Evolutionary conservation across 2,888 invertebrate species (phyloP), one percentile per base, ranked within the genome.

Genomic region (Ligdia adustata): DNA sequence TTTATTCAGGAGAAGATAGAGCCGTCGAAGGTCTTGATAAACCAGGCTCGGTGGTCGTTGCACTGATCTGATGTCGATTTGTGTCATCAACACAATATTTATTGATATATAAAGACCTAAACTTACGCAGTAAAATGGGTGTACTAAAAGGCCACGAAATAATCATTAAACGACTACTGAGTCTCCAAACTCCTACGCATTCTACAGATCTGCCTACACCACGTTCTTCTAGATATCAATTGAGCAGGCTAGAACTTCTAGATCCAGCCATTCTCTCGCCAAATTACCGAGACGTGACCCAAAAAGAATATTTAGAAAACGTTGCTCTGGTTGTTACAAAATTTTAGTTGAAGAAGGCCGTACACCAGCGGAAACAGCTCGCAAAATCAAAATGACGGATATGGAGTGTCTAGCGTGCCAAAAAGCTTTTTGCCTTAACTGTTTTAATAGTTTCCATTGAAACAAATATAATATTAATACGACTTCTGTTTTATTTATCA

Each of bases 1-100:
- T 55, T 43, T 49, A 52, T 46, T 37, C 44, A 33, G 55, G 43
- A 9, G 37, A 46, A 33, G 43, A 49, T 35, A 31, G 27, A 41
- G 24, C 26, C 15, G 31, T 28, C 9, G 18, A 38, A 20, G 42
- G 31, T 31, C 35, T 46, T 12, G 42, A 46, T 38, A 49, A 53
- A 39, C 46, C 53, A 27, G 53, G 49, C 11, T 43, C 43, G 15
- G 37, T 49, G 26, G 53, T 49, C 9, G 31, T 46, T 14, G 5
- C 28, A 32, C 32, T 55, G 16, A 26, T 32, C 22, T 13, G 20
- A 14, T 52, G 18, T 24, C 48, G 18, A 38, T 45, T 20, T 9
- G 38, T 26, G 41, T 55, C 5, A 29, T 52, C n/a, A 55, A 55
- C 29, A 31, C 45, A 13, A 39, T 51, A 11, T n/a, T n/a, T n/a